Evolutionary conservation across 2,888 invertebrate genomes (phyloP).

Genomic region (Drosophila prostipennis): DNA sequence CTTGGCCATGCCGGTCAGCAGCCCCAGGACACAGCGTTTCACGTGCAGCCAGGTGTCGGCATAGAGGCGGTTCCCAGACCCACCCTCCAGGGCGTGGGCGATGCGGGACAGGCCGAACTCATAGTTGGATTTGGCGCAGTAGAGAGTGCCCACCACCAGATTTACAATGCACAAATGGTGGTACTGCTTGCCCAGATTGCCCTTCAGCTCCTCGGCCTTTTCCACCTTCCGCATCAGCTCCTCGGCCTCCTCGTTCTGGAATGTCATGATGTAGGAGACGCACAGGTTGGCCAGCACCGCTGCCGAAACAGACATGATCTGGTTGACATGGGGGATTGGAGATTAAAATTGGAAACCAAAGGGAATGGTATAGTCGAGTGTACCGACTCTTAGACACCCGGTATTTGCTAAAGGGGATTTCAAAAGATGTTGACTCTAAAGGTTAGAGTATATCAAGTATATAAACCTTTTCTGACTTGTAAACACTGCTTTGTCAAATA

Average conservation of each 20-base stretch:
- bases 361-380: too few species aligned
- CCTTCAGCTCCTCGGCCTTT: slow-evolving; percentile 97
- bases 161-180: slow-evolving; percentile 99
- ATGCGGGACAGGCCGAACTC: slow-evolving; percentile 99
- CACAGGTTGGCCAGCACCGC: slow-evolving; percentile 99
- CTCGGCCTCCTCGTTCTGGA: slow-evolving; percentile 99
- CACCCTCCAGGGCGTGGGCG: slow-evolving; percentile 92
- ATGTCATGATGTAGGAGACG: slow-evolving; percentile 99
- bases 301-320: slow-evolving; percentile 97
- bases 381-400: neutral
- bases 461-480: neutral
- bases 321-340: slow-evolving; percentile 16
- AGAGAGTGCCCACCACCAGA: slow-evolving; percentile 98
- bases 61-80: slow-evolving; percentile 89
- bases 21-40: slow-evolving; percentile 95
- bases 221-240: slow-evolving; percentile 99
- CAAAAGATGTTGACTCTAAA: neutral
- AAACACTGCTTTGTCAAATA: neutral
- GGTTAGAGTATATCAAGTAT: too few species aligned
- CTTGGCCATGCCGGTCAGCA: slow-evolving; percentile 93
- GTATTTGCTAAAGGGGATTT: too few species aligned
- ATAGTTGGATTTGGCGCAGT: slow-evolving; percentile 99
- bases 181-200: slow-evolving; percentile 93
- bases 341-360: slow-evolving; percentile 11
- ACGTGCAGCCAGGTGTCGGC: slow-evolving; percentile 99